Conservation (phyloP, 2,797 vertebrate genomes). For the Cyclopterus lumpus region DNA sequence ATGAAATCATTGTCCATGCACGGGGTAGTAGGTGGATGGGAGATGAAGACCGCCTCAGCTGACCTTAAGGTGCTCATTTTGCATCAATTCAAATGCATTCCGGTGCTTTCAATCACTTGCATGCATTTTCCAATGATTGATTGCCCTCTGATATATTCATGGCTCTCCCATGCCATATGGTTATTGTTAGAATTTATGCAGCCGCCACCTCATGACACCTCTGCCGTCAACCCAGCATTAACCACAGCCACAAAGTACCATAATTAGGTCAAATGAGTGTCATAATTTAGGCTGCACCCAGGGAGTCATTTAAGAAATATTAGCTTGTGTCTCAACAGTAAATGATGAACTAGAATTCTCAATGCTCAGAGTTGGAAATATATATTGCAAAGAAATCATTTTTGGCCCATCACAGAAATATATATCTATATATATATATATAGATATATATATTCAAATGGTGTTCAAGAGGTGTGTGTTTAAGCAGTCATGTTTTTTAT, state of each 20-base stretch:
- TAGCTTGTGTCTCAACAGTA: not conserved
- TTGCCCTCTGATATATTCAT: constrained; percentile 9
- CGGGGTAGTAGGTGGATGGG: too few relatives aligned
- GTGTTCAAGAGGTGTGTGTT: too few relatives aligned
- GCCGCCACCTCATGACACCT: constrained; percentile 1
- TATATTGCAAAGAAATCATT: too few relatives aligned
- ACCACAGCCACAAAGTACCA: constrained; percentile 14
- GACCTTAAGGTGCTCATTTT: too few relatives aligned
- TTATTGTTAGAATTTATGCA: constrained; percentile 16
- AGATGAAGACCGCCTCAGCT: not conserved
- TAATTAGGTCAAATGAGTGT: constrained; percentile 5
- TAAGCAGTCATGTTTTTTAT: too few relatives aligned
- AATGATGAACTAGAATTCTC: too few relatives aligned
- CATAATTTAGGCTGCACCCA: not conserved
- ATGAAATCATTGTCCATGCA: not conserved
- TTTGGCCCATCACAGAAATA: too few relatives aligned
- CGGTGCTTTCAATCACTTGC: too few relatives aligned
- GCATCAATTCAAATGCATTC: too few relatives aligned
- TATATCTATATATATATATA: too few relatives aligned
- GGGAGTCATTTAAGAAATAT: not conserved
- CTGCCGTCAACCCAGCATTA: not conserved
- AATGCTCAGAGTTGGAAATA: too few relatives aligned
- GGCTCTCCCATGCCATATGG: not conserved
- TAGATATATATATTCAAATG: too few relatives aligned
- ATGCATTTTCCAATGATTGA: not conserved